phyloP scores from a whole-genome alignment of 2,888 invertebrate genomes.

The Ochlodes sylvanus region DNA sequence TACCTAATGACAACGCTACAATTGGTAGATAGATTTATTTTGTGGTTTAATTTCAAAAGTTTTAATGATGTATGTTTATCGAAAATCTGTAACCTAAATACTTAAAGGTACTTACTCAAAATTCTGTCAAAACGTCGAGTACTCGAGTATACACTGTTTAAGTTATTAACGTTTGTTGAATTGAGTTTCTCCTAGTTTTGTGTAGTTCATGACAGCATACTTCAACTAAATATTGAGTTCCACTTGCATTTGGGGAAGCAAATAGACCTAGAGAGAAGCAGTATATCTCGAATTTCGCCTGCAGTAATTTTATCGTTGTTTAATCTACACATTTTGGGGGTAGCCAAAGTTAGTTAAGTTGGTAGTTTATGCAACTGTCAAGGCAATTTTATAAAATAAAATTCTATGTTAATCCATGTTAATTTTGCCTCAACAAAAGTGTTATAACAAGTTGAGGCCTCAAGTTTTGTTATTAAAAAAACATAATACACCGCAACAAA shows the following conservation, averaged over 20 bases:
- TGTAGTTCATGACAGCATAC: constrained; percentile 6
- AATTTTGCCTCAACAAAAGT: too few relatives aligned
- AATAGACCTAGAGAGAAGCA: background rate
- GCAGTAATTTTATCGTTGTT: background rate
- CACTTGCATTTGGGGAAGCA: background rate
- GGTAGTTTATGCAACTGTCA: too few relatives aligned
- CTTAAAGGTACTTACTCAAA: background rate
- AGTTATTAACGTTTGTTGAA: constrained; percentile 14
- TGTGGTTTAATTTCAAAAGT: background rate
- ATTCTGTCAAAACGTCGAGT: constrained; percentile 14
- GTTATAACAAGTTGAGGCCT: too few relatives aligned
- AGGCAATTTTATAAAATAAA: too few relatives aligned
- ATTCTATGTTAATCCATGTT: too few relatives aligned
- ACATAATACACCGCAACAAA: too few relatives aligned
- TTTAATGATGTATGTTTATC: background rate
- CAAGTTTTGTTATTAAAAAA: too few relatives aligned
- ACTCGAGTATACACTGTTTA: constrained; percentile 19
- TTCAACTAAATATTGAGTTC: constrained; percentile 12
- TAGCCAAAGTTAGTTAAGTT: too few relatives aligned
- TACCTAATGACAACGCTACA: too few relatives aligned
- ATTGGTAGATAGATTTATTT: too few relatives aligned
- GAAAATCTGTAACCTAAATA: background rate
- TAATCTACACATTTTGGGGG: background rate
- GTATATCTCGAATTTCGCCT: background rate
- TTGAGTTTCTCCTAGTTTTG: constrained; percentile 22